Conservation (phyloP, 2,888 invertebrate genomes). For the Myopa testacea region DNA sequence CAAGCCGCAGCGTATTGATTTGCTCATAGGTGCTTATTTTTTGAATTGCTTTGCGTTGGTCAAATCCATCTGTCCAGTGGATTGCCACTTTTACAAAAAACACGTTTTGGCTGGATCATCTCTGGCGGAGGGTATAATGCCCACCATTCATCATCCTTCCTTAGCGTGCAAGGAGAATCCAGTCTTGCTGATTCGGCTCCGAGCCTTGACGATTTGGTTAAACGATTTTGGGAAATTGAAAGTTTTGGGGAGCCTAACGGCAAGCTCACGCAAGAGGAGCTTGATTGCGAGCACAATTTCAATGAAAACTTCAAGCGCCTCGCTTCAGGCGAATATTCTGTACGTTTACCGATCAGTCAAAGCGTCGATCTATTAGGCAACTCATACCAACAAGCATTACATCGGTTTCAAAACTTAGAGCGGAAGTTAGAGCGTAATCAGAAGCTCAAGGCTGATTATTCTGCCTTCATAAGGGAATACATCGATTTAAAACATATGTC, state of each 20-base stretch:
- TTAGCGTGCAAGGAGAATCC: background rate
- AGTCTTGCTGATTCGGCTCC: background rate
- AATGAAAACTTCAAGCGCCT: too few relatives aligned
- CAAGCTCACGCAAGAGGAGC: too few relatives aligned
- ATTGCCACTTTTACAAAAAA: background rate
- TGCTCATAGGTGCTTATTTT: constrained; percentile 37
- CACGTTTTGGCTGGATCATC: background rate
- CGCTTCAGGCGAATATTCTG: too few relatives aligned
- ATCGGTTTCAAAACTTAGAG: too few relatives aligned
- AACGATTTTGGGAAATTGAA: constrained; percentile 34
- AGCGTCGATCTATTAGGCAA: too few relatives aligned
- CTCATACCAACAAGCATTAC: too few relatives aligned
- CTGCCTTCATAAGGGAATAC: constrained; percentile 11
- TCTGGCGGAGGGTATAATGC: background rate
- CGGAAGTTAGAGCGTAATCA: too few relatives aligned
- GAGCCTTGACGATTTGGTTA: background rate
- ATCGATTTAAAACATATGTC: constrained; percentile 12
- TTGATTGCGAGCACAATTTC: too few relatives aligned
- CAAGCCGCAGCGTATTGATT: constrained; percentile 19
- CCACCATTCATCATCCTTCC: background rate
- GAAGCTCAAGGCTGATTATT: background rate
- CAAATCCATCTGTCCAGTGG: constrained; percentile 26
- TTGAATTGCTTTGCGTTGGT: constrained; percentile 35
- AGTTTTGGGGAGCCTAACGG: background rate
- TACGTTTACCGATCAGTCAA: too few relatives aligned